Conservation (phyloP, 2,888 invertebrate genomes). For the Therioaphis trifolii region DNA sequence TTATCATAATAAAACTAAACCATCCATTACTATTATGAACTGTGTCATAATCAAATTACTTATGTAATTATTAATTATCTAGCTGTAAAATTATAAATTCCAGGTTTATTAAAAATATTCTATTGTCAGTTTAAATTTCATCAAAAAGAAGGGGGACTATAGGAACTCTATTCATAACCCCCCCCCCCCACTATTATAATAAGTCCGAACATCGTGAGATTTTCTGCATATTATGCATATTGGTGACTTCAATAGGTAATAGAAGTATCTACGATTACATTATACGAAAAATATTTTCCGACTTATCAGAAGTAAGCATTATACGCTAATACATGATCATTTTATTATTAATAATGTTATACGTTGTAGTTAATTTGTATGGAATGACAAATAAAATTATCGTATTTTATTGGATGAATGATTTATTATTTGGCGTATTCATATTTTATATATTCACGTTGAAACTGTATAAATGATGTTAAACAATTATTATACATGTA, state of each 20-base stretch:
- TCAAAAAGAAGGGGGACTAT: neutral
- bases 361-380: neutral
- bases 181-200: neutral
- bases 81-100: too few relatives aligned
- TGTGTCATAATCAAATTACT: too few relatives aligned
- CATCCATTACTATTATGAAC: too few relatives aligned
- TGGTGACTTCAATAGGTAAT: constrained; percentile 1
- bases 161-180: neutral
- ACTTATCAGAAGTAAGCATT: constrained; percentile 5
- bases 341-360: neutral
- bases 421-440: neutral
- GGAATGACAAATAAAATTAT: neutral
- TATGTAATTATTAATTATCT: too few relatives aligned
- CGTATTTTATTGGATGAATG: neutral
- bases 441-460: too few relatives aligned
- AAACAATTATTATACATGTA: too few relatives aligned
- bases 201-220: neutral
- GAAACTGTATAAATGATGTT: too few relatives aligned
- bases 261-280: constrained; percentile 4
- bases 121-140: neutral
- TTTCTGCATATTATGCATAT: neutral
- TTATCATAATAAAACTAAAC: too few relatives aligned
- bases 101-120: neutral
- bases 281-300: neutral
- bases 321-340: neutral